phyloP scores from a whole-genome alignment of 2,797 vertebrate species.

The Rhinoraja longicauda region DNA sequence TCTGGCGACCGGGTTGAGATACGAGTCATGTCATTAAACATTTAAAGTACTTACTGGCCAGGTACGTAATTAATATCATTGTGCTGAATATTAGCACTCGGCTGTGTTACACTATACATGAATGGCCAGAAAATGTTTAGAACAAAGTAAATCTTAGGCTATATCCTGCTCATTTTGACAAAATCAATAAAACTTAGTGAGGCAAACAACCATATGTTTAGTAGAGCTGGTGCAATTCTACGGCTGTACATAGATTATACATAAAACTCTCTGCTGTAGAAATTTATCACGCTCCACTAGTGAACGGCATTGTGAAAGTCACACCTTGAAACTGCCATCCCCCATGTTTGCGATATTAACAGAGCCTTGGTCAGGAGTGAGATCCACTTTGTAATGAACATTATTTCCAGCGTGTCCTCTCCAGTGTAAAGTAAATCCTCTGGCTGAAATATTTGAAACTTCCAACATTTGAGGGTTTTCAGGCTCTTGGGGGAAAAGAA shows the following conservation, averaged over 20 bases:
- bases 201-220: not conserved
- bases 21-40: slow-evolving; percentile 84
- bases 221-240: not conserved
- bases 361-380: slow-evolving; percentile 65
- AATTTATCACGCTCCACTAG: not conserved
- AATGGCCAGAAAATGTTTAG: slow-evolving; percentile 57
- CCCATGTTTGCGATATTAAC: slow-evolving; percentile 65
- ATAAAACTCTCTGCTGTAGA: not conserved
- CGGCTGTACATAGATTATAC: not conserved
- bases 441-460: slow-evolving; percentile 55
- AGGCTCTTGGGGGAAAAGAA: slow-evolving; percentile 52
- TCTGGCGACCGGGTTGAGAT: slow-evolving; percentile 57
- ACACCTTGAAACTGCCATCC: slow-evolving; percentile 63
- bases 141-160: not conserved
- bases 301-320: slow-evolving; percentile 52
- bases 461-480: slow-evolving; percentile 52
- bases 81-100: slow-evolving; percentile 80
- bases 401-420: slow-evolving; percentile 57
- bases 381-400: slow-evolving; percentile 64
- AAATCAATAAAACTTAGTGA: not conserved
- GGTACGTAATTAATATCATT: slow-evolving; percentile 81
- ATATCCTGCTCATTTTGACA: not conserved
- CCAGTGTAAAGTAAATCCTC: slow-evolving; percentile 68
- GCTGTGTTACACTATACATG: slow-evolving; percentile 75
- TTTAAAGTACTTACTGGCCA: slow-evolving; percentile 79